phyloP scores from a whole-genome alignment of 2,113 vertebrate species.

The Chionodraco myersi region DNA sequence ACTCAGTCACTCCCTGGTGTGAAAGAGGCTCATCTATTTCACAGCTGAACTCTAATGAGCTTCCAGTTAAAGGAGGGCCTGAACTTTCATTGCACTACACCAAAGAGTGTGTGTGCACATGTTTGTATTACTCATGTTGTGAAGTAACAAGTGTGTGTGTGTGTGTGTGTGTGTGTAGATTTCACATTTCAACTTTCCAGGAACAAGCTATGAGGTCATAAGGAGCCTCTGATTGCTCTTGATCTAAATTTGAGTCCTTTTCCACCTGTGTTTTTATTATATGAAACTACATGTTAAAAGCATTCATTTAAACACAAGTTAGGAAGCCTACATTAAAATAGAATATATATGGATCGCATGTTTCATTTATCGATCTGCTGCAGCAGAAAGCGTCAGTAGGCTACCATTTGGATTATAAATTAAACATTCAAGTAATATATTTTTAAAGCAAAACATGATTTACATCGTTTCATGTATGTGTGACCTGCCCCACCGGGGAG shows the following conservation, averaged over 20 bases:
- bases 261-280: neutral
- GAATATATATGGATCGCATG: no score
- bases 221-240: neutral
- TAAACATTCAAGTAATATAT: no score
- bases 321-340: neutral
- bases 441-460: no score
- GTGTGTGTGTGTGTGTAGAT: constrained; percentile 1
- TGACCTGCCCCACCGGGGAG: no score
- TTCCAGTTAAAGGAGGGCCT: constrained; percentile 42
- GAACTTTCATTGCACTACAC: constrained; percentile 30
- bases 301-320: neutral
- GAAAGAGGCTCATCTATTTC: constrained; percentile 69
- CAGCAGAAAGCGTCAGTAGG: no score
- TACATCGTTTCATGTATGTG: no score
- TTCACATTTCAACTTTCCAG: constrained; percentile 34
- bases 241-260: neutral
- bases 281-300: neutral
- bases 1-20: constrained; percentile 62
- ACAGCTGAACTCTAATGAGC: constrained; percentile 77
- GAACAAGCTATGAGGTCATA: constrained; percentile 1
- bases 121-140: neutral
- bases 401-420: no score
- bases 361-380: no score
- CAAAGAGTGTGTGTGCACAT: neutral
- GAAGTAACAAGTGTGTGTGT: neutral